Evolutionary conservation across 1,140 invertebrate genomes (phyloP).

Genomic region (Araneus ventricosus): DNA sequence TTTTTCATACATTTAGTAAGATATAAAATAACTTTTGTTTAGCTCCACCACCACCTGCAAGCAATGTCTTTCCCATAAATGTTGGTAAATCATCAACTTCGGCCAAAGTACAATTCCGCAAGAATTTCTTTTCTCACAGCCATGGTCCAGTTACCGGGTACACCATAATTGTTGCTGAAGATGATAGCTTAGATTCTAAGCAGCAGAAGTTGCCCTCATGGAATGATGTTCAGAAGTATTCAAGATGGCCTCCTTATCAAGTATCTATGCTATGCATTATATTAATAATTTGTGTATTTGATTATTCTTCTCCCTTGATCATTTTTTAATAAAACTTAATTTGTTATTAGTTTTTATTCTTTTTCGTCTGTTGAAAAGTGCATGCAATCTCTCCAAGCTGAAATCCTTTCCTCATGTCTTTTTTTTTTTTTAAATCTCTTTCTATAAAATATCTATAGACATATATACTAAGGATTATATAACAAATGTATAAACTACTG

Average conservation of each 20-base stretch:
- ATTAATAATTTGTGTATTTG: too few relatives aligned
- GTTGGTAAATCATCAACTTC: constrained; percentile 89
- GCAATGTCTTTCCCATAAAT: constrained; percentile 89
- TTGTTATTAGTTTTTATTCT: too few relatives aligned
- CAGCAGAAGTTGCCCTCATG: constrained; percentile 92
- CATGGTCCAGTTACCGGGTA: constrained; percentile 92
- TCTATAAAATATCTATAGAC: too few relatives aligned
- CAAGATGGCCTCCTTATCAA: constrained; percentile 94
- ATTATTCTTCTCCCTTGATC: too few relatives aligned
- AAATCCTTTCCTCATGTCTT: too few relatives aligned
- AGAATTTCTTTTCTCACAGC: constrained; percentile 94
- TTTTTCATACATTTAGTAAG: not conserved
- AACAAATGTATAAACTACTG: too few relatives aligned
- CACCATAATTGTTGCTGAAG: constrained; percentile 95
- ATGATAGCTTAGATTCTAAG: constrained; percentile 84
- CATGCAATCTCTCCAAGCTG: too few relatives aligned
- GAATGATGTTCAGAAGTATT: constrained; percentile 93
- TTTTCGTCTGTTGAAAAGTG: too few relatives aligned
- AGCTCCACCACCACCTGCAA: constrained; percentile 88
- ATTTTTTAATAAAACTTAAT: too few relatives aligned
- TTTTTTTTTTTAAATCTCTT: too few relatives aligned
- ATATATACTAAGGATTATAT: too few relatives aligned
- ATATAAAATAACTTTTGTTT: not conserved
- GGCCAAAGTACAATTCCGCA: constrained; percentile 91
- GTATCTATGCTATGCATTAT: not conserved